phyloP scores from a whole-genome alignment of 1,140 invertebrate genomes.

The Drosophila repletoides region DNA sequence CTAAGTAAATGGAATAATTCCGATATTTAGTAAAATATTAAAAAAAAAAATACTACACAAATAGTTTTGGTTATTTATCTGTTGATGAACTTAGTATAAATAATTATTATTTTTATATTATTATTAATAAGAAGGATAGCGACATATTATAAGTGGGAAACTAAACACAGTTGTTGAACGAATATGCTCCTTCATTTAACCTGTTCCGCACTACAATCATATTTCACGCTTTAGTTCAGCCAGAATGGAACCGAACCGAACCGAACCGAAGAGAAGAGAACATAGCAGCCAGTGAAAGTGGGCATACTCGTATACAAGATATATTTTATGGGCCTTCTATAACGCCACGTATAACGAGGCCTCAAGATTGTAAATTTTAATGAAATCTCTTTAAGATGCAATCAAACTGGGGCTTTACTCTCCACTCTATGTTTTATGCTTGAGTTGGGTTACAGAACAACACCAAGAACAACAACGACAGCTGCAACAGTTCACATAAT shows the following conservation, averaged over 20 bases:
- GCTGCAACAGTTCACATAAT: conserved; percentile 57
- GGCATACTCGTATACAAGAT: conserved; percentile 5
- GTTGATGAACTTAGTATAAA: too few relatives aligned
- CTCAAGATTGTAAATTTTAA: conserved; percentile 65
- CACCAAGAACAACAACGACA: conserved; percentile 13
- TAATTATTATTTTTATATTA: too few relatives aligned
- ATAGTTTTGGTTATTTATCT: too few relatives aligned
- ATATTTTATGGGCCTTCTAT: conserved; percentile 61
- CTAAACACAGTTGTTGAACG: not conserved
- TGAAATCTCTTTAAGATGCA: conserved; percentile 67
- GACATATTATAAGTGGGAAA: not conserved
- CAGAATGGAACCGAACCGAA: conserved; percentile 53
- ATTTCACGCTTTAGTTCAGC: conserved; percentile 75
- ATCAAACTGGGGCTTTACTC: conserved; percentile 25
- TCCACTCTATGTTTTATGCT: conserved; percentile 3
- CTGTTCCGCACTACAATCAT: conserved; percentile 63
- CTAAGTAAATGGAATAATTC: too few relatives aligned
- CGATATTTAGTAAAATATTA: too few relatives aligned
- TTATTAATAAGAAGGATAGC: not conserved
- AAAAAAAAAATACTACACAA: too few relatives aligned
- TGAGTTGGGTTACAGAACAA: not conserved
- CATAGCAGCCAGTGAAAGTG: conserved; percentile 29
- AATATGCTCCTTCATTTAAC: not conserved
- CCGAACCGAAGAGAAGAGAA: conserved; percentile 33
- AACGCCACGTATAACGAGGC: conserved; percentile 26